Conservation (phyloP, 2,888 invertebrate genomes). For the Drepana falcataria region DNA sequence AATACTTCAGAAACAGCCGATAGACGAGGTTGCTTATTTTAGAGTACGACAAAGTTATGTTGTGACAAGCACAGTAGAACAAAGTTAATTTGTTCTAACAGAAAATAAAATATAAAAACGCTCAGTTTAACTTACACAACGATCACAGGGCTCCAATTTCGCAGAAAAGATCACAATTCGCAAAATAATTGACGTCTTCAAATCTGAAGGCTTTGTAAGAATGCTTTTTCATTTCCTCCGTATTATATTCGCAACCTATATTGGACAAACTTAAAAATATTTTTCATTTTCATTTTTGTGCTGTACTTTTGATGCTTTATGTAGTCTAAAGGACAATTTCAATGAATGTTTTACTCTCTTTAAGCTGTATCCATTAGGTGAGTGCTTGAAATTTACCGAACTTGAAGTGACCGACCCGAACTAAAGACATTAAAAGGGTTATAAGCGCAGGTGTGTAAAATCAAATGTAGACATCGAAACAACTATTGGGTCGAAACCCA, state of each 20-base stretch:
- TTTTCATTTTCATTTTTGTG: conserved; percentile 20
- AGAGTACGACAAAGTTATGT: no score
- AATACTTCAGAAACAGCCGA: no score
- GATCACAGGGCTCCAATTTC: conserved; percentile 18
- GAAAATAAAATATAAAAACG: not conserved
- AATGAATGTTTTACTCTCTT: no score
- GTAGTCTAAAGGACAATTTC: no score
- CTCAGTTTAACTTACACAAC: conserved; percentile 1
- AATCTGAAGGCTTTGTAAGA: conserved; percentile 29
- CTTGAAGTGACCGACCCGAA: conserved; percentile 49
- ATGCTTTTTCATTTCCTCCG: conserved; percentile 22
- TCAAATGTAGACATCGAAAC: conserved; percentile 58
- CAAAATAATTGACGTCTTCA: conserved; percentile 28
- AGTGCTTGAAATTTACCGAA: no score
- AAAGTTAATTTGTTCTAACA: not conserved
- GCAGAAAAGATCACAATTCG: conserved; percentile 21
- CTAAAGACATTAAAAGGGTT: conserved; percentile 63
- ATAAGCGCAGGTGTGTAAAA: conserved; percentile 63
- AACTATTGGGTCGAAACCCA: conserved; percentile 51
- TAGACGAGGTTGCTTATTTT: no score
- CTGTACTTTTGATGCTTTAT: not conserved
- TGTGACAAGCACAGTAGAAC: not conserved
- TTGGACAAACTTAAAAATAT: conserved; percentile 28
- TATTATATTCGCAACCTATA: conserved; percentile 23
- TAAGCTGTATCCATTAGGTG: no score